Percentiles rank a stretch among this genome's conserved stretches.
phyloP scores from a whole-genome alignment of 1,140 invertebrate species.

The Samia ricini region DNA sequence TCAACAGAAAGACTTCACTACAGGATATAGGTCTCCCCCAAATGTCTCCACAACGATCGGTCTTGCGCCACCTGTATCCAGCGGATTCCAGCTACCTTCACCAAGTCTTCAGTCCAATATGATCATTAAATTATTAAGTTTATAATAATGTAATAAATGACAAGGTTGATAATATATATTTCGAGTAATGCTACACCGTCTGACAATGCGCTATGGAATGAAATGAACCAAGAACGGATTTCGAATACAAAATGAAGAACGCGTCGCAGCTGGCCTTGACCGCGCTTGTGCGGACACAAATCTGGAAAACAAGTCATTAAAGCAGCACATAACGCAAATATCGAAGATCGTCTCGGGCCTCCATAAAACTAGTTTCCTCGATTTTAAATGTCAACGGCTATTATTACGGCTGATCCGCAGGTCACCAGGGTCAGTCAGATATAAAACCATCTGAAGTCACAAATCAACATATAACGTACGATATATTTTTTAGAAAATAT shows the following conservation, averaged over 20 bases:
- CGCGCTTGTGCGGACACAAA: constrained; percentile 15
- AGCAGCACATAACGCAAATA: constrained; percentile 24
- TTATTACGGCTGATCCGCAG: constrained; percentile 51
- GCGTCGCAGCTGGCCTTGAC: constrained; percentile 26
- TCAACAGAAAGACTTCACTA: too few species aligned
- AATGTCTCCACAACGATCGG: too few species aligned
- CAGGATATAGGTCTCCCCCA: too few species aligned
- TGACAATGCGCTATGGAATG: background rate
- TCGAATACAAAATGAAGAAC: background rate
- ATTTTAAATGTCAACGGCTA: constrained; percentile 65
- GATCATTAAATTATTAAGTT: too few species aligned
- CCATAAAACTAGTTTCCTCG: constrained; percentile 54
- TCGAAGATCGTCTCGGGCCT: constrained; percentile 38
- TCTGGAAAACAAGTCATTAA: constrained; percentile 41
- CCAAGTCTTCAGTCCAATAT: too few species aligned
- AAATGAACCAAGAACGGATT: background rate
- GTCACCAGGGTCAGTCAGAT: constrained; percentile 46
- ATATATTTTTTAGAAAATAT: constrained; percentile 2
- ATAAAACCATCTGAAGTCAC: constrained; percentile 30
- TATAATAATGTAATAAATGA: too few species aligned
- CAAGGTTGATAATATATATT: background rate
- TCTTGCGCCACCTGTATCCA: too few species aligned
- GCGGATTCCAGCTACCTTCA: too few species aligned
- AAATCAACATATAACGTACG: constrained; percentile 27
- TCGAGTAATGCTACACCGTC: background rate